A percentile compares a stretch with the other conserved stretches of the same genome.
These are phyloP conservation scores for Melierax canorus DNA, from an alignment of 2,113 vertebrate species.

Conservation along the genomic window DNA sequence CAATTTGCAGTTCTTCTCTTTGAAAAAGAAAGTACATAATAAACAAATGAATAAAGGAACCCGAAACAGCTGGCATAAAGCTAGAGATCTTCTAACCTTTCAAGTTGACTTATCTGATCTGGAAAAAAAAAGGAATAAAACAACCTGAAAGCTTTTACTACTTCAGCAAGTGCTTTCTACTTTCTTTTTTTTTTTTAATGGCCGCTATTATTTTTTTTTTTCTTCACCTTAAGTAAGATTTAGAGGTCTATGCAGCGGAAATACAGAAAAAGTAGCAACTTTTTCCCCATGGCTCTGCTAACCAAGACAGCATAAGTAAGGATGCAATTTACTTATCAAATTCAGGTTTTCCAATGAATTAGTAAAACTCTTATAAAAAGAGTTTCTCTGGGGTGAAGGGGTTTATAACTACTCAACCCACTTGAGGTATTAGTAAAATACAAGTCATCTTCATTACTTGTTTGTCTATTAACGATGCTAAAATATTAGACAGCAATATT, in stretches of 20 bases:
- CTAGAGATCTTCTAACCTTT: background rate
- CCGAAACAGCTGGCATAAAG: background rate
- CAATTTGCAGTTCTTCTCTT: background rate
- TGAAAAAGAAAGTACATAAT: background rate
- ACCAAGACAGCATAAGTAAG: background rate
- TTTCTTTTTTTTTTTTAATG: background rate
- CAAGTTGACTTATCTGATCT: background rate
- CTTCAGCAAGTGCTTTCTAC: background rate
- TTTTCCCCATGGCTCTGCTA: background rate
- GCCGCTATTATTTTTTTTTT: background rate
- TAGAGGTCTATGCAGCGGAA: background rate
- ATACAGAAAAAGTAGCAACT: background rate
- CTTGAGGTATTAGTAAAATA: background rate
- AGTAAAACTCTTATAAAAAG: background rate
- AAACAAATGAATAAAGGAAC: background rate
- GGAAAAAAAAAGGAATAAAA: background rate
- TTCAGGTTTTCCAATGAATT: background rate
- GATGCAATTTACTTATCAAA: background rate
- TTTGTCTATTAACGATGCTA: background rate
- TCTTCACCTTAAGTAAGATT: background rate
- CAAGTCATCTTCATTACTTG: accelerated
- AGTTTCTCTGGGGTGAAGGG: background rate
- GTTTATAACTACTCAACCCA: background rate
- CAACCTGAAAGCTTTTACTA: background rate
- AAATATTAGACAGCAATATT: background rate